phyloP scores from a whole-genome alignment of 2,113 vertebrate genomes.

The Microcebus murinus region DNA sequence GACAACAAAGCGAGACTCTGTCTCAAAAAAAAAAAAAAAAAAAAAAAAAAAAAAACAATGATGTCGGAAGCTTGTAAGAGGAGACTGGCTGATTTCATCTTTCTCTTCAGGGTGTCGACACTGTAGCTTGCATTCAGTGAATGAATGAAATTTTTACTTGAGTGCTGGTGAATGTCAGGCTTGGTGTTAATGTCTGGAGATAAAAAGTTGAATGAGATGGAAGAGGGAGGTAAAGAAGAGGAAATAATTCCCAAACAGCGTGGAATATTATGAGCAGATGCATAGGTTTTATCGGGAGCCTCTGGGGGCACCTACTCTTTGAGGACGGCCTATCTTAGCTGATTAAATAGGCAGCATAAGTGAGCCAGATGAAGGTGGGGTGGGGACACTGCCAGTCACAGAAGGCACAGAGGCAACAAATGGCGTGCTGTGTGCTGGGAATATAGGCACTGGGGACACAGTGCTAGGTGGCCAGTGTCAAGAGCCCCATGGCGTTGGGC shows the following conservation, averaged over 20 bases:
- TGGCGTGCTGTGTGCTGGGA: background rate
- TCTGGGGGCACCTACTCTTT: background rate
- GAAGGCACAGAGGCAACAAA: background rate
- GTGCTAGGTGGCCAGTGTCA: background rate
- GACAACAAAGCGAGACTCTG: too few relatives aligned
- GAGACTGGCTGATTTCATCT: background rate
- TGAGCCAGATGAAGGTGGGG: background rate
- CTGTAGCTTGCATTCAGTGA: background rate
- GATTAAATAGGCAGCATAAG: background rate
- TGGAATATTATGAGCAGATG: background rate
- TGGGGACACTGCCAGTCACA: background rate
- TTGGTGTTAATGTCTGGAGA: background rate
- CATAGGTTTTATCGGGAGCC: background rate
- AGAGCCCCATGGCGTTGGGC: background rate
- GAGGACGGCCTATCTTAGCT: background rate
- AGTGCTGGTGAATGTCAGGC: background rate
- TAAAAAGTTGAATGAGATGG: background rate
- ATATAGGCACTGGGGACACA: rapidly evolving
- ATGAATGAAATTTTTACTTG: background rate
- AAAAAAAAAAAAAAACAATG: too few relatives aligned
- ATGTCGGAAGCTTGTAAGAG: background rate
- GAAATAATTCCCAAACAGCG: background rate
- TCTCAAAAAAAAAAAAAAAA: too few relatives aligned
- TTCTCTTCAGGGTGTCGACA: background rate
- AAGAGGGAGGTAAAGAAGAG: background rate